phyloP scores from a whole-genome alignment of 2,888 invertebrate genomes.

The Drosophila recens region DNA sequence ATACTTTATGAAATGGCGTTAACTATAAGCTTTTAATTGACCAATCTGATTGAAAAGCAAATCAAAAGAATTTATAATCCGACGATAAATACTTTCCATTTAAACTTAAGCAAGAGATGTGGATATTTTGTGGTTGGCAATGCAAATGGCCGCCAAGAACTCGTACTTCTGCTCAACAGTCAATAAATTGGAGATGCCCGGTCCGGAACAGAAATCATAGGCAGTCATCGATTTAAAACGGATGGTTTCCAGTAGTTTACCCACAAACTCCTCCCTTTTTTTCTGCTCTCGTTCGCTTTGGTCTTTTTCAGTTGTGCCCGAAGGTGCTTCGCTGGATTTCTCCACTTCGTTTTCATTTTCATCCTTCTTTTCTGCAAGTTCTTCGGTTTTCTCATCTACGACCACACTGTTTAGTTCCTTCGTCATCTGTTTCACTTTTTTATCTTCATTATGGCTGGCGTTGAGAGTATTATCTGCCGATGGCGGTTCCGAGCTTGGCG shows the following conservation, averaged over 20 bases:
- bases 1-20: not conserved
- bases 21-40: no score
- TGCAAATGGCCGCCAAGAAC: slow-evolving; percentile 45
- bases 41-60: not conserved
- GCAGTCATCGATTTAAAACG: slow-evolving; percentile 46
- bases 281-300: slow-evolving; percentile 15
- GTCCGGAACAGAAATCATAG: slow-evolving; percentile 58
- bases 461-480: not conserved
- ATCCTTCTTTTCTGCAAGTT: slow-evolving; percentile 8
- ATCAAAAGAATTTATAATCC: not conserved
- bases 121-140: slow-evolving; percentile 39
- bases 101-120: not conserved
- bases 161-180: slow-evolving; percentile 42
- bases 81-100: not conserved
- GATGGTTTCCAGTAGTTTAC: slow-evolving; percentile 34
- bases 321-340: not conserved
- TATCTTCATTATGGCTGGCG: not conserved
- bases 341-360: slow-evolving; percentile 23
- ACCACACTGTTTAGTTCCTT: not conserved
- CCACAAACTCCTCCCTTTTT: slow-evolving; percentile 26
- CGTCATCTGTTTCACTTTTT: not conserved
- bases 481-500: not conserved
- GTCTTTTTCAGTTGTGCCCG: slow-evolving; percentile 1
- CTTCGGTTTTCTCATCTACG: not conserved
- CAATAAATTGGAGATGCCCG: slow-evolving; percentile 46